Conservation (phyloP, 2,113 vertebrate genomes). For the Podarcis muralis region DNA sequence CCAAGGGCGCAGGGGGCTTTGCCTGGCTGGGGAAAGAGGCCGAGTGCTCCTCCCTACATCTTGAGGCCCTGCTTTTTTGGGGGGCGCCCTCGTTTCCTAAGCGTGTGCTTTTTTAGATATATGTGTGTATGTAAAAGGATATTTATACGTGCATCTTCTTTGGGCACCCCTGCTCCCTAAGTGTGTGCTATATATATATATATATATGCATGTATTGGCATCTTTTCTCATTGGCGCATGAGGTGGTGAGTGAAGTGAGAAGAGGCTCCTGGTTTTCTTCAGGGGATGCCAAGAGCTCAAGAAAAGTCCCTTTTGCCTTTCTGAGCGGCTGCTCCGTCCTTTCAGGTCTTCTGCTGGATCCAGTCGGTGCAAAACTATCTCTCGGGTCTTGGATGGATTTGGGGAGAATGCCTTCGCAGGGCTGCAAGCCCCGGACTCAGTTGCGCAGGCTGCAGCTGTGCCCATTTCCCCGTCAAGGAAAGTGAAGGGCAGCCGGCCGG, state of each 20-base stretch:
- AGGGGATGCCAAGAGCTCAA: background rate
- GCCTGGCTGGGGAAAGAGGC: background rate
- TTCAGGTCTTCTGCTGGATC: background rate
- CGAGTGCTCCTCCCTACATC: too few relatives aligned
- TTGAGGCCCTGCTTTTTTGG: too few relatives aligned
- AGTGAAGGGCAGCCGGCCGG: background rate
- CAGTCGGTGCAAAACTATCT: background rate
- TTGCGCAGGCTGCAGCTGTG: background rate
- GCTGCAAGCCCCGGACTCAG: background rate
- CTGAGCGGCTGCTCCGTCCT: background rate
- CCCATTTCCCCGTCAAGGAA: background rate
- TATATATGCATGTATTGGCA: too few relatives aligned
- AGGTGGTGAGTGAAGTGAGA: background rate
- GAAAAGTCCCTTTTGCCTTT: background rate
- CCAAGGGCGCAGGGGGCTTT: background rate
- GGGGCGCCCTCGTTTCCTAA: too few relatives aligned
- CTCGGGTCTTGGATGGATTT: background rate
- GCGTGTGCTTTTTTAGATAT: too few relatives aligned
- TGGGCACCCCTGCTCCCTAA: too few relatives aligned
- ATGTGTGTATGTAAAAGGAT: too few relatives aligned
- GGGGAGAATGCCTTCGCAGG: slow-evolving; percentile 7
- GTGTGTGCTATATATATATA: too few relatives aligned
- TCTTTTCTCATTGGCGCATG: too few relatives aligned
- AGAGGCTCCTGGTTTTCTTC: background rate
- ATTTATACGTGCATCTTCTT: too few relatives aligned